Evolutionary conservation across 2,113 vertebrate species (phyloP).

Genomic region (Bothrops jararaca): DNA sequence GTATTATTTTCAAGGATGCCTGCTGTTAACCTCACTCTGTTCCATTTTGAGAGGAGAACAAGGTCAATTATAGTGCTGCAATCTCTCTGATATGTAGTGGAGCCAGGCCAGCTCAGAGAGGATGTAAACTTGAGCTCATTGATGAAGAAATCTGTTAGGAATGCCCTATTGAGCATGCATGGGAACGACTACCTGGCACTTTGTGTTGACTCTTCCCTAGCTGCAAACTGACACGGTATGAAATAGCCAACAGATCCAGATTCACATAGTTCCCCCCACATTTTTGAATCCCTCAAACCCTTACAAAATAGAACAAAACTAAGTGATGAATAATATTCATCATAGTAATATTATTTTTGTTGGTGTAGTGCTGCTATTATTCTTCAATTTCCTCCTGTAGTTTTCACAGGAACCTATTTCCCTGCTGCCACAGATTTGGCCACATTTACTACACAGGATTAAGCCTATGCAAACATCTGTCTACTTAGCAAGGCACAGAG

Average conservation of each 20-base stretch:
- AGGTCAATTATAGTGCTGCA: background rate
- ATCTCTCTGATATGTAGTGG: background rate
- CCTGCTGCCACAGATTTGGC: background rate
- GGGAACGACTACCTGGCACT: background rate
- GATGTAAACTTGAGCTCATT: constrained; percentile 7
- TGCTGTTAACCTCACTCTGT: background rate
- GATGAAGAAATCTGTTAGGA: background rate
- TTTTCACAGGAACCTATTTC: background rate
- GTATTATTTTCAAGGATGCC: background rate
- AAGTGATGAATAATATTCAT: background rate
- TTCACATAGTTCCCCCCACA: background rate
- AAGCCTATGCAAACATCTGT: background rate
- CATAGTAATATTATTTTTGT: background rate
- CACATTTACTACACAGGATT: background rate
- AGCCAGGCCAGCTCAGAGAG: constrained; percentile 1
- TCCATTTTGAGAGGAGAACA: background rate
- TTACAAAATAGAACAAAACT: background rate
- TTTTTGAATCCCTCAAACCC: background rate
- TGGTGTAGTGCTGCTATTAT: background rate
- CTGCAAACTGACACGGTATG: background rate
- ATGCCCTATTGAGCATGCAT: background rate
- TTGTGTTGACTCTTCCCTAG: background rate
- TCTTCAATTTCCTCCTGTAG: background rate
- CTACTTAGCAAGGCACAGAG: background rate
- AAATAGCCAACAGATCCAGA: background rate